Conservation (phyloP, 1,140 invertebrate genomes). For the Pseudomyrmex sp. region DNA sequence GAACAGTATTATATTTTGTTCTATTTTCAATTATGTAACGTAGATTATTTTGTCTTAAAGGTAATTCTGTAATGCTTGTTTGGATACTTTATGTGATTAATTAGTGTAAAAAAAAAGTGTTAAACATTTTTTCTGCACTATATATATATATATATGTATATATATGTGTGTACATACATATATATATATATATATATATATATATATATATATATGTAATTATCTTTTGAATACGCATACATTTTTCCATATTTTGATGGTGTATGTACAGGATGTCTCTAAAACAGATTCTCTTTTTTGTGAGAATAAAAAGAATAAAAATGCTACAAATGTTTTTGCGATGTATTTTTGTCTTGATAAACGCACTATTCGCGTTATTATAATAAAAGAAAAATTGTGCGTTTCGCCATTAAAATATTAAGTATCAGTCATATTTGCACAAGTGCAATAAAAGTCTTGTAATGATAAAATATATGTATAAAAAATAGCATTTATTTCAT, state of each 20-base stretch:
- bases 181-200: slow-evolving; percentile 23
- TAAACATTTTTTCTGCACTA: too few relatives aligned
- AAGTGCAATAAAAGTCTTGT: neutral
- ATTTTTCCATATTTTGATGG: slow-evolving; percentile 6
- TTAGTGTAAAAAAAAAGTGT: too few relatives aligned
- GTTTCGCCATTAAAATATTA: too few relatives aligned
- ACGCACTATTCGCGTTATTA: too few relatives aligned
- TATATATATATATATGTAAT: slow-evolving; percentile 30
- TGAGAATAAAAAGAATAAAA: too few relatives aligned
- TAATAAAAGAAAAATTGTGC: too few relatives aligned
- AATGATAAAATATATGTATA: slow-evolving; percentile 20
- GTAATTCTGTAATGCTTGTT: slow-evolving; percentile 14
- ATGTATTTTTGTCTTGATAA: too few relatives aligned
- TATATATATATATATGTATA: too few relatives aligned
- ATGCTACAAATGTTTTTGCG: too few relatives aligned
- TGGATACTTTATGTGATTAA: too few relatives aligned
- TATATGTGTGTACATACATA: neutral
- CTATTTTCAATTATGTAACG: slow-evolving; percentile 5
- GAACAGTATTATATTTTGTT: slow-evolving; percentile 19
- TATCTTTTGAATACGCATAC: slow-evolving; percentile 28
- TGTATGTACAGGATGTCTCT: neutral
- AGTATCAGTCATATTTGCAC: slow-evolving; percentile 18
- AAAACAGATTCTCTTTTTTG: too few relatives aligned
- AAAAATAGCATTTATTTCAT: slow-evolving; percentile 52
- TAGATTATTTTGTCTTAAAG: neutral